Base-by-base conservation (phyloP, 2,888 invertebrate species). In the Alentia gelatinosa region DNA sequence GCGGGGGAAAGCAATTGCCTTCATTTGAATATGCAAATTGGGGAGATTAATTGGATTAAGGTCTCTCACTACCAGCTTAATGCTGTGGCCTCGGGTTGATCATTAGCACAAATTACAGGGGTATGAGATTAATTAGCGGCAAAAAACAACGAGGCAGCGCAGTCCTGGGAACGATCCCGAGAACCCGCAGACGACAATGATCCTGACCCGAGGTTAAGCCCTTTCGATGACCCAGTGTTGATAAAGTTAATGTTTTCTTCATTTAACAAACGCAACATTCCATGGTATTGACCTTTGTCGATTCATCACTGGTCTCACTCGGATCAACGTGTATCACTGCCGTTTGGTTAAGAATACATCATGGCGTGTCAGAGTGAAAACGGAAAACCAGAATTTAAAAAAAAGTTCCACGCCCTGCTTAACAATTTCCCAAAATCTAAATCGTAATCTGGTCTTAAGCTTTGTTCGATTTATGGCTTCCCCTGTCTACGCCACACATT, bases 31-130 rank as follows among this genome's bases (percentile, higher is more conserved):
- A 86, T 86, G 86, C 86, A 86, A 86, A 86, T 86, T 86, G 47
- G 47, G 7, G 86, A 86, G 86, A 86, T 86, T 86, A 86, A 86
- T 86, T 42, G 86, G 86, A 86, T 86, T 86, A 86, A 86, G 86
- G 86, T 86, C 42, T 40, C 86, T 86, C 86, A 42, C 86, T 35
- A 86, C 47, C 26, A 35, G 86, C 86, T 86, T 86, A 47, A 47
- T 86, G 86, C 30, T 40, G 86, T 86, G 86, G 86, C 86, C 86
- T 42, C 86, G 50, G 86, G 86, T 86, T 86, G 86, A 86, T 50
- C 86, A 86, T 86, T 86, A 86, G 86, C 86, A 50, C 86, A 86
- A 86, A 86, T 86, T 86, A 86, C 86, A 86, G 86, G 47, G 86
- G n/a, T 86, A 4, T 23, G 86, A 50, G 86, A 86, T 86, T 86